A percentile compares a stretch with the other conserved stretches of the same genome.
phyloP scores from a whole-genome alignment of 2,888 invertebrate genomes.

The Pterostichus niger region DNA sequence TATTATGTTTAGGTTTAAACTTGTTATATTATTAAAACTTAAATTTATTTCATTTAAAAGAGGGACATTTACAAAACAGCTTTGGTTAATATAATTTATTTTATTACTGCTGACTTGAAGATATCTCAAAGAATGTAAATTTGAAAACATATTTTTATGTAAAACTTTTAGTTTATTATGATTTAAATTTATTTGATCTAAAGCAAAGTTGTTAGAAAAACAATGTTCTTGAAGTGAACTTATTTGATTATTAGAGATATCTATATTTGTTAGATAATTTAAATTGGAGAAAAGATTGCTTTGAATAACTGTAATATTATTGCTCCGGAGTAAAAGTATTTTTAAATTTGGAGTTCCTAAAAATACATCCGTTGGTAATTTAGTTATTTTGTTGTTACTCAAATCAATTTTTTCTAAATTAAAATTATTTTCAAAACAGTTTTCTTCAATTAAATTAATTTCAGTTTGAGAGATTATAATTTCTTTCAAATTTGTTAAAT shows the following conservation, averaged over 20 bases:
- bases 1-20: background rate
- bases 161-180: background rate
- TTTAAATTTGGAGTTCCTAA: background rate
- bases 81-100: background rate
- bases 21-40: background rate
- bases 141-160: background rate
- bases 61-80: background rate
- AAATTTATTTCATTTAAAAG: background rate
- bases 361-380: background rate
- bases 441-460: no score
- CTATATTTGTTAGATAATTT: no score
- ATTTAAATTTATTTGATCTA: no score
- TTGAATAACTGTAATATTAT: background rate
- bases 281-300: no score
- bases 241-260: no score
- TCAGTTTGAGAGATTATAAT: no score
- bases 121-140: background rate
- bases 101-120: background rate
- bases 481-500: background rate
- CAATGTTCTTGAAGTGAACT: no score
- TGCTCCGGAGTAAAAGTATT: background rate
- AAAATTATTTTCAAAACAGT: no score
- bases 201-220: no score
- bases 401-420: background rate
- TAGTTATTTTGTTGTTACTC: background rate